These are phyloP conservation scores for Paedocypris sp. DNA, from an alignment of 2,113 vertebrate species.

Conservation along the genomic window DNA sequence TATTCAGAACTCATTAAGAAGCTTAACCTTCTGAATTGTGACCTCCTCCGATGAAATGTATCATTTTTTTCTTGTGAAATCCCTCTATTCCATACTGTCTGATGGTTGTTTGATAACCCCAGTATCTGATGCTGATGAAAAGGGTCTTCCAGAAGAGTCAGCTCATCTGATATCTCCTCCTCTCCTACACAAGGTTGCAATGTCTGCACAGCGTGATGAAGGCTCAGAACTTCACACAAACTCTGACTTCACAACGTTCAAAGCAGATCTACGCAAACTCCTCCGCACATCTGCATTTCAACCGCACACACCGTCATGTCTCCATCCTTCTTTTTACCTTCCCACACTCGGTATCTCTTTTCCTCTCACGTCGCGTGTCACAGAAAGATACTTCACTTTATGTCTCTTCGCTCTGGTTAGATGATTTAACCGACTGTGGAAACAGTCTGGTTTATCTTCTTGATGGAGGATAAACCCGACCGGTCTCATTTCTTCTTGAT, in stretches of 20 bases:
- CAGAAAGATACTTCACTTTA: constrained; percentile 26
- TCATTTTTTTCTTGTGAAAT: constrained; percentile 13
- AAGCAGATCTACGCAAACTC: constrained; percentile 8
- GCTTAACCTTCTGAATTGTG: neutral
- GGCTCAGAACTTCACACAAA: constrained; percentile 5
- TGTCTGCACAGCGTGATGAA: constrained; percentile 16
- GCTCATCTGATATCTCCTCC: constrained; percentile 11
- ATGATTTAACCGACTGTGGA: neutral
- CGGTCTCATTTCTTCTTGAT: neutral
- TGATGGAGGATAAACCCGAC: too few relatives aligned
- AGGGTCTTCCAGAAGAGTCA: constrained; percentile 2
- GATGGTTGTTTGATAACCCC: constrained; percentile 14
- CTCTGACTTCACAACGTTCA: constrained; percentile 16
- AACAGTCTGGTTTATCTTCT: neutral
- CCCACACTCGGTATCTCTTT: neutral
- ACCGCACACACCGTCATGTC: neutral
- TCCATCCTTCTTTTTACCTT: neutral
- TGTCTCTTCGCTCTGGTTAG: neutral
- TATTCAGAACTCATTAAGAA: neutral
- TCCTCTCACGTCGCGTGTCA: constrained; percentile 5
- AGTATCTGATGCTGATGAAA: constrained; percentile 11
- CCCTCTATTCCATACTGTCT: constrained; percentile 17
- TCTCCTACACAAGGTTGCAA: constrained; percentile 10
- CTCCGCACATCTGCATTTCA: constrained; percentile 16
- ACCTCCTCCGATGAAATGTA: neutral